Percentiles rank a stretch among this genome's conserved stretches.
phyloP scores from a whole-genome alignment of 2,113 vertebrate species.

The Corydoras sp. region DNA sequence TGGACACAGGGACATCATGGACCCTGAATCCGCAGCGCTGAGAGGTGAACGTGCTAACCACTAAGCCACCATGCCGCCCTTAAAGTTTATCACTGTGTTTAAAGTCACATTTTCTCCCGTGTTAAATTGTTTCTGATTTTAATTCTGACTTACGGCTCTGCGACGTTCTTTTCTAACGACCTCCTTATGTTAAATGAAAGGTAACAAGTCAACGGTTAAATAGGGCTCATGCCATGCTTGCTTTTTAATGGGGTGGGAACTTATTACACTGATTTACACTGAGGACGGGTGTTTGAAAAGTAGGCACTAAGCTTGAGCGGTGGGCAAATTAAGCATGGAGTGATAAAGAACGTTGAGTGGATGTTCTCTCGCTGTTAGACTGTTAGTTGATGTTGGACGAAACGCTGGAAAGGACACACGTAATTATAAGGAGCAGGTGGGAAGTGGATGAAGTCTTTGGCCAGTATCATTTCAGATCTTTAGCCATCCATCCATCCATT shows the following conservation, averaged over 20 bases:
- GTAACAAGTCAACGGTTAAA: constrained; percentile 85
- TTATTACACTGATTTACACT: constrained; percentile 87
- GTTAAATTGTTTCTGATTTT: constrained; percentile 82
- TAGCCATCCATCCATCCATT: too few relatives aligned
- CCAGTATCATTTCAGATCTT: too few relatives aligned
- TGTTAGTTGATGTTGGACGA: background rate
- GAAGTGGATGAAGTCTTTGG: too few relatives aligned
- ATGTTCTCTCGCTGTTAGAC: constrained; percentile 56
- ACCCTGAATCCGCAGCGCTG: too few relatives aligned
- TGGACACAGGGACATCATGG: too few relatives aligned
- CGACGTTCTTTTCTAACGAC: constrained; percentile 84
- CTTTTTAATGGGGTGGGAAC: constrained; percentile 86
- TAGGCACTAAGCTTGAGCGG: constrained; percentile 79
- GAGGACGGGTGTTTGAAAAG: constrained; percentile 75
- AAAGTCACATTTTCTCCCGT: constrained; percentile 36
- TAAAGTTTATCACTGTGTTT: constrained; percentile 39
- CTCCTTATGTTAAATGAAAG: constrained; percentile 76
- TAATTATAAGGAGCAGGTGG: background rate
- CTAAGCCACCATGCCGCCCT: background rate
- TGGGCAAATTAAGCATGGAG: constrained; percentile 80
- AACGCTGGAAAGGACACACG: background rate
- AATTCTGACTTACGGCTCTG: constrained; percentile 78
- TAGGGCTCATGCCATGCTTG: constrained; percentile 81
- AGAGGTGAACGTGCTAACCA: too few relatives aligned
- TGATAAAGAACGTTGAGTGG: constrained; percentile 70